Evolutionary conservation across 2,888 invertebrate genomes (phyloP).

Genomic region (Orthosia cruda): DNA sequence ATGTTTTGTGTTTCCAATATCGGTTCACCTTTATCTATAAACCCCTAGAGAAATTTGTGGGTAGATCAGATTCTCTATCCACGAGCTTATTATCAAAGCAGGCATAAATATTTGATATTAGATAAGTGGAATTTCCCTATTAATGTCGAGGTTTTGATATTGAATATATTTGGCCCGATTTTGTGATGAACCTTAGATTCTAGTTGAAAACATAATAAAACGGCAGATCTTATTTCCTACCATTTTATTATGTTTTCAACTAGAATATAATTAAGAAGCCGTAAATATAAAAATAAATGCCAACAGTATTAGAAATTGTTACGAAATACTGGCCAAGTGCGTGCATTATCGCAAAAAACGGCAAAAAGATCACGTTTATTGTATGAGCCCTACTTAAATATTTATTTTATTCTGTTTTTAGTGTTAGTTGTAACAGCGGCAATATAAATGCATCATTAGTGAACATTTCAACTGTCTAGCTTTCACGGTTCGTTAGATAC

Average conservation of each 20-base stretch:
- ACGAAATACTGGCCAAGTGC: too few relatives aligned
- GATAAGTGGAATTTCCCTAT: conserved; percentile 51
- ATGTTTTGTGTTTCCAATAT: conserved; percentile 47
- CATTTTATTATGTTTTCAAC: too few relatives aligned
- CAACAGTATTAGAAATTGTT: background rate
- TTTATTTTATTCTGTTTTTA: too few relatives aligned
- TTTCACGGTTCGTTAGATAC: too few relatives aligned
- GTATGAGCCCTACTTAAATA: too few relatives aligned
- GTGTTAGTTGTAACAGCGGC: too few relatives aligned
- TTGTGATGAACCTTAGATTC: background rate
- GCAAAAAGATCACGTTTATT: too few relatives aligned
- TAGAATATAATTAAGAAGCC: too few relatives aligned
- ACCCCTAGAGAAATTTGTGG: conserved; percentile 53
- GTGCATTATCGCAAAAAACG: too few relatives aligned
- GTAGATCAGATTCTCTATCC: conserved; percentile 41
- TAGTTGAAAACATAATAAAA: background rate
- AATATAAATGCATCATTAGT: too few relatives aligned
- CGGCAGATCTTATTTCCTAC: too few relatives aligned
- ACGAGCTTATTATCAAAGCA: conserved; percentile 36
- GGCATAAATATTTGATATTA: conserved; percentile 50
- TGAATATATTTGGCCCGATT: conserved; percentile 6
- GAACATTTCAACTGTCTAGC: too few relatives aligned
- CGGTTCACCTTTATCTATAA: conserved; percentile 43
- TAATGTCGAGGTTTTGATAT: conserved; percentile 28
- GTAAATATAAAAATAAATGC: background rate